phyloP scores from a whole-genome alignment of 1,140 invertebrate genomes.

The Papilio dardanus region DNA sequence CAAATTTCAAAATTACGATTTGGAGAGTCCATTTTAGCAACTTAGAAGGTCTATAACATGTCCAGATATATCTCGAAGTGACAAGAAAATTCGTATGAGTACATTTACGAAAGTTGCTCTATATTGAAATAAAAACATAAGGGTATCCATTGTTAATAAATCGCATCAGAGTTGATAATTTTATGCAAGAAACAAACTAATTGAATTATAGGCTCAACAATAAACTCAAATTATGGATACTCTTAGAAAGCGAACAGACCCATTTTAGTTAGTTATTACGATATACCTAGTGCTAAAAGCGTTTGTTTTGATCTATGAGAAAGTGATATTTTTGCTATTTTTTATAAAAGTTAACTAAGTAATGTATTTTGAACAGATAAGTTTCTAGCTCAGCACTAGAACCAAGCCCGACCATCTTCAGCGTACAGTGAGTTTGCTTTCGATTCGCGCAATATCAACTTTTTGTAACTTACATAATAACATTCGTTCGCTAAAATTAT shows the following conservation, averaged over 20 bases:
- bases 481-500: not conserved
- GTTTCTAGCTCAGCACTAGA: not conserved
- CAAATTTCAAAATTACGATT: no score
- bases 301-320: no score
- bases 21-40: not conserved
- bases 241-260: no score
- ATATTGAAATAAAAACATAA: not conserved
- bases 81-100: not conserved
- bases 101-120: constrained; percentile 25
- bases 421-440: constrained; percentile 22
- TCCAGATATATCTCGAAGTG: not conserved
- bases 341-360: not conserved
- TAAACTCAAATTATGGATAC: no score
- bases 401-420: not conserved
- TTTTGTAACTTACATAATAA: not conserved
- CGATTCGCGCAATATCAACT: constrained; percentile 10
- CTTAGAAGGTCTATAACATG: not conserved
- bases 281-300: no score
- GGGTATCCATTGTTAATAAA: not conserved
- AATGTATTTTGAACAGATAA: not conserved
- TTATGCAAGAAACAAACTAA: no score
- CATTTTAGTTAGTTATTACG: no score
- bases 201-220: no score
- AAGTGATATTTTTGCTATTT: not conserved
- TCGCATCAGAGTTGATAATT: not conserved